Base-by-base conservation (phyloP, 2,888 invertebrate species). In the Meiosimyza decipiens region DNA sequence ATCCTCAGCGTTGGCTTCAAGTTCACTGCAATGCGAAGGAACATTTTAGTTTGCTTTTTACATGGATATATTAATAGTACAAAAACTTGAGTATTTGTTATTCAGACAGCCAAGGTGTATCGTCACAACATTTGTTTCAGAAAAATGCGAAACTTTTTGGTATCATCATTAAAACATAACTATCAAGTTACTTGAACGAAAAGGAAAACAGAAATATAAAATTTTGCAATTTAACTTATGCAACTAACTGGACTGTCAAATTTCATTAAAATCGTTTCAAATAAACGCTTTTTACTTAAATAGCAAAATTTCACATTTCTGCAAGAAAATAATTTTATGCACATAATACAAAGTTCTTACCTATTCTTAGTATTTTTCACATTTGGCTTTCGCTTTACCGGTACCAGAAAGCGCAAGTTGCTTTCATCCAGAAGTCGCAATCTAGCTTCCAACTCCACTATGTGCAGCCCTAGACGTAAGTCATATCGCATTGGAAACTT, bases 401-500 rank as follows among this genome's bases (percentile, higher is more conserved):
- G 95, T 94, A 3, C 97, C 98, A 79, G 96, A 96, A 74, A 98
- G 67, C 91, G 90, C 68, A 94, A 82, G 86, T 95, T 94, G 0
- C 95, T 96, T 82, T 96, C 95, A 85, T 98, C 97, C 62, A 98
- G 89, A 75, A 96, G 82, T 76, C 92, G 87, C 68, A 99, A 85
- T 72, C 93, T 90, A 2, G 91, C 89, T 86, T 99, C 98, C 71
- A 99, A 87, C 84, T 95, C 96, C 0, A 94, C 96, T 83, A 94
- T 94, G 96, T 80, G 94, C 95, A 1, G 94, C 92, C 6, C 99
- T n/a, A n/a, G n/a, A n/a, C n/a, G 89, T 1, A 99, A 89, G 81
- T 94, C 94, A 86, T 98, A 91, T 87, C 99, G 99, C 54, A 98
- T 88, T 73, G 92, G 92, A 77, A 97, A 91, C 86, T 98, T 99